Evolutionary conservation across 2,888 invertebrate genomes (phyloP).

Genomic region (Zygaena filipendulae): DNA sequence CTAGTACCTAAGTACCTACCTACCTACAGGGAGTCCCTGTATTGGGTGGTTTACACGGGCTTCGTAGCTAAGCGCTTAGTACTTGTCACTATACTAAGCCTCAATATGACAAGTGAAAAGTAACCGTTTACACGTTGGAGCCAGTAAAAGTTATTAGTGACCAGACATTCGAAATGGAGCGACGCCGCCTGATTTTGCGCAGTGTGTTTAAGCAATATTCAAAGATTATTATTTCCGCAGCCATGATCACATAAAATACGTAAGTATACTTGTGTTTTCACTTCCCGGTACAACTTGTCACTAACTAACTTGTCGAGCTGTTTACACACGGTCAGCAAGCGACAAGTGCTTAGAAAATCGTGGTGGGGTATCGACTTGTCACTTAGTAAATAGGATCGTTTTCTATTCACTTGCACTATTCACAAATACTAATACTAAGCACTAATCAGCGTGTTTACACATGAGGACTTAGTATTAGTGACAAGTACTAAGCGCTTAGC

Average conservation of each 20-base stretch:
- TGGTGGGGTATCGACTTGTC: conserved; percentile 4
- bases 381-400: conserved; percentile 1
- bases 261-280: conserved; percentile 6
- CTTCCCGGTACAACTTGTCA: conserved; percentile 13
- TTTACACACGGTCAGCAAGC: conserved; percentile 10
- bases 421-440: no score
- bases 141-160: conserved; percentile 8
- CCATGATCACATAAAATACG: conserved; percentile 12
- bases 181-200: conserved; percentile 10
- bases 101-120: conserved; percentile 11
- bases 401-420: conserved; percentile 1
- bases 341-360: conserved; percentile 13
- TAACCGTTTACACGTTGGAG: conserved; percentile 11
- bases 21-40: no score
- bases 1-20: no score
- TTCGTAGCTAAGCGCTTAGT: no score
- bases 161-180: conserved; percentile 5
- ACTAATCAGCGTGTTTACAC: no score
- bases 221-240: no score
- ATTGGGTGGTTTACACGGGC: no score
- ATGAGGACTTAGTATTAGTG: no score
- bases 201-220: no score
- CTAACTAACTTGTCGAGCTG: conserved; percentile 15
- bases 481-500: no score
- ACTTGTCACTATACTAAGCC: no score